Evolutionary conservation across 2,888 invertebrate species (phyloP).

Genomic region (Lamproptera curius): DNA sequence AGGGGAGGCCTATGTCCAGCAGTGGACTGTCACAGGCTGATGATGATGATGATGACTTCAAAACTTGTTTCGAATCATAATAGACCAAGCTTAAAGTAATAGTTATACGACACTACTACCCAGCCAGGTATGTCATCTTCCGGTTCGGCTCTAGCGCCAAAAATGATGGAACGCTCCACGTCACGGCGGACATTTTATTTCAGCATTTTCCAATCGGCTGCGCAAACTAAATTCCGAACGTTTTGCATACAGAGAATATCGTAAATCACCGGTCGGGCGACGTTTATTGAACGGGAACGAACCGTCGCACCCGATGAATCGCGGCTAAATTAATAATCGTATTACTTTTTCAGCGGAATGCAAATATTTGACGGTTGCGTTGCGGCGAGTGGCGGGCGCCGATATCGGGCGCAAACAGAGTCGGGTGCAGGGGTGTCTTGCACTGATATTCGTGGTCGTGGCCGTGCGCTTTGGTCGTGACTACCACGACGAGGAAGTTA

Average conservation of each 20-base stretch:
- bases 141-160: no score
- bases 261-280: constrained; percentile 39
- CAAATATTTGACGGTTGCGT: constrained; percentile 74
- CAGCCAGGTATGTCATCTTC: no score
- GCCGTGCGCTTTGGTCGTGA: no score
- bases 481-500: no score
- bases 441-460: constrained; percentile 3
- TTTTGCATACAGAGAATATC: constrained; percentile 60
- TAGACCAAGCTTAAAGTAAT: no score
- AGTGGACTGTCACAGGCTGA: no score
- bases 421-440: constrained; percentile 9
- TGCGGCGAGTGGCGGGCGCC: constrained; percentile 51
- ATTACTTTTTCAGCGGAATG: constrained; percentile 74
- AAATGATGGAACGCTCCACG: no score
- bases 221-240: constrained; percentile 48
- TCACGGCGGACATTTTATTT: constrained; percentile 18
- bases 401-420: constrained; percentile 37
- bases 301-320: constrained; percentile 53
- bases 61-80: no score
- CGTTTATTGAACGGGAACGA: constrained; percentile 53
- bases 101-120: no score
- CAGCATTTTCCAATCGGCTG: constrained; percentile 33
- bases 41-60: no score
- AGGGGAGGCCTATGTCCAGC: no score
- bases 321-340: constrained; percentile 73